A percentile compares a stretch with the other conserved stretches of the same genome.
Evolutionary conservation across 2,113 vertebrate genomes (phyloP).

Genomic region (Elephas maximus): DNA sequence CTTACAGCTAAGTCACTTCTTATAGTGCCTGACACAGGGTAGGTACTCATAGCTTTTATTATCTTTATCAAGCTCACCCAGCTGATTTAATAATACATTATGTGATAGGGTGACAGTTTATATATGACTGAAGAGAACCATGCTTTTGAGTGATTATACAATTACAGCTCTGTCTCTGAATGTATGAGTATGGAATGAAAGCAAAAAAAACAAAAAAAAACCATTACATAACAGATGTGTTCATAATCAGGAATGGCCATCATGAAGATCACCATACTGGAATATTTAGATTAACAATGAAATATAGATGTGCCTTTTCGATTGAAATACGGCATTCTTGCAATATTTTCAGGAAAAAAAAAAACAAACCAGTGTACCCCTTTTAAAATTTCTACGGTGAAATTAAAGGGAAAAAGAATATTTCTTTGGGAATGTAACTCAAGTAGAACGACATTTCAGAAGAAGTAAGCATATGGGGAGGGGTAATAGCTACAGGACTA

Average conservation of each 20-base stretch:
- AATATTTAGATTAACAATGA: background rate
- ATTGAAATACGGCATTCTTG: conserved; percentile 43
- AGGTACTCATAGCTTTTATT: background rate
- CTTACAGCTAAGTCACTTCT: background rate
- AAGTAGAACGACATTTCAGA: conserved; percentile 15
- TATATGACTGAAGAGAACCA: background rate
- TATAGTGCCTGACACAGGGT: background rate
- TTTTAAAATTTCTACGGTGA: background rate
- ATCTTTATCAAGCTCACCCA: background rate
- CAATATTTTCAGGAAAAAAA: background rate
- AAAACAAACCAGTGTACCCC: background rate
- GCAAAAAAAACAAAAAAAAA: background rate
- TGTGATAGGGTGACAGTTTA: background rate
- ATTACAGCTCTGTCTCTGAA: background rate
- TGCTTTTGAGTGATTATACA: background rate
- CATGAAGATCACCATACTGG: background rate
- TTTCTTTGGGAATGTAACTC: background rate
- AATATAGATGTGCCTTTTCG: background rate
- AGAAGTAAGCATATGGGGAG: background rate
- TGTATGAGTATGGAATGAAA: background rate
- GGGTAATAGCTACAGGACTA: background rate
- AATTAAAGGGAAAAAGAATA: background rate
- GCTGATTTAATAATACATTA: background rate
- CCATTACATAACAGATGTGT: background rate
- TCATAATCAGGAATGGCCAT: background rate